phyloP scores from a whole-genome alignment of 1,140 invertebrate species.

The Drosophila pachea region DNA sequence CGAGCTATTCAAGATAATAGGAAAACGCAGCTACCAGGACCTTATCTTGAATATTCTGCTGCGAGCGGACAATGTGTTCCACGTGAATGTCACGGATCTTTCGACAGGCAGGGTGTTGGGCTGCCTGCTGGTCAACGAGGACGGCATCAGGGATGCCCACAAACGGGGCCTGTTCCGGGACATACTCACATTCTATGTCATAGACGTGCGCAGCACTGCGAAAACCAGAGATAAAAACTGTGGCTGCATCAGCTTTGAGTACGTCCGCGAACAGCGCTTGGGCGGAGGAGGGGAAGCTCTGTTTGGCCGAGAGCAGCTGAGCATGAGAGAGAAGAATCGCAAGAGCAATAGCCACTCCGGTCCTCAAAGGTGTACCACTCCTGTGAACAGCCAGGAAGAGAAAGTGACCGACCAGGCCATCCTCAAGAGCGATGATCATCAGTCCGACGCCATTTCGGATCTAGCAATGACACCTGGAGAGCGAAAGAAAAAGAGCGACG shows the following conservation, averaged over 20 bases:
- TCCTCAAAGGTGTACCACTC: too few relatives aligned
- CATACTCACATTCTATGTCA: constrained; percentile 64
- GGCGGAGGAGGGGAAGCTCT: constrained; percentile 22
- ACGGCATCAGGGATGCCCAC: constrained; percentile 49
- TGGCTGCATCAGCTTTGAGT: constrained; percentile 57
- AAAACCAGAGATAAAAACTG: constrained; percentile 19
- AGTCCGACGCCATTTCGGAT: too few relatives aligned
- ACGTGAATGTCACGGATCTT: constrained; percentile 52
- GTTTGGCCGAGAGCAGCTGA: background rate
- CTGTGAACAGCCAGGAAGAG: too few relatives aligned
- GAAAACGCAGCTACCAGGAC: constrained; percentile 17
- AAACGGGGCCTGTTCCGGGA: constrained; percentile 44
- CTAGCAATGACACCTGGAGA: too few relatives aligned
- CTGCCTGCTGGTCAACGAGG: constrained; percentile 58
- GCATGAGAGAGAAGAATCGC: too few relatives aligned
- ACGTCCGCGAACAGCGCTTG: constrained; percentile 15
- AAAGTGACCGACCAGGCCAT: too few relatives aligned
- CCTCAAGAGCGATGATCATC: too few relatives aligned
- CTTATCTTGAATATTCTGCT: constrained; percentile 51
- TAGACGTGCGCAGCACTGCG: constrained; percentile 55
- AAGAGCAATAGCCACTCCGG: too few relatives aligned
- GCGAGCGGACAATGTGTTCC: constrained; percentile 63
- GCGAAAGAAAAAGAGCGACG: too few relatives aligned
- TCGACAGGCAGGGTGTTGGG: constrained; percentile 32
- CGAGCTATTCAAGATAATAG: constrained; percentile 33